phyloP scores from a whole-genome alignment of 2,888 invertebrate genomes.

The Conops quadrifasciatus region DNA sequence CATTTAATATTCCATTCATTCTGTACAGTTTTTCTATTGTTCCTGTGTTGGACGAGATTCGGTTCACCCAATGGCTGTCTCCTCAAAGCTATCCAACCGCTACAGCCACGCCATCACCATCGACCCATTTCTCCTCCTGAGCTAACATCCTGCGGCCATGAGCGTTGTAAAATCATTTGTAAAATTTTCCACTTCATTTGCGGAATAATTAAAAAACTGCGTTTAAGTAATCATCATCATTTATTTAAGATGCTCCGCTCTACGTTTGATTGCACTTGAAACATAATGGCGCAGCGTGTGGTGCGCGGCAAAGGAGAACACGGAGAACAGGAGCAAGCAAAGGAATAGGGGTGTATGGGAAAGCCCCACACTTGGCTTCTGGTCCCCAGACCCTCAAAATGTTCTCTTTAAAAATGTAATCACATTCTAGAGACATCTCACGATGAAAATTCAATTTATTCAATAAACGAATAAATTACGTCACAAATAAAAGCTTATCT shows the following conservation, averaged over 20 bases:
- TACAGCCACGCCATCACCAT: background rate
- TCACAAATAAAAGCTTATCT: background rate
- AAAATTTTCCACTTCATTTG: constrained; percentile 57
- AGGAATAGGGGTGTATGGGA: background rate
- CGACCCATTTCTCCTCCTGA: background rate
- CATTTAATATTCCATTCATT: constrained; percentile 39
- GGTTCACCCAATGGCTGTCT: background rate
- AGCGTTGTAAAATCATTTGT: constrained; percentile 19
- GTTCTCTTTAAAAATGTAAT: background rate
- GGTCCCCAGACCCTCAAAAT: background rate
- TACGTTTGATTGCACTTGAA: constrained; percentile 15
- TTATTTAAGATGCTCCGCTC: constrained; percentile 35
- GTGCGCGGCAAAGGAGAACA: background rate
- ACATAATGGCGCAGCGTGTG: background rate
- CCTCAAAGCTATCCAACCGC: background rate
- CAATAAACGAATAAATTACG: background rate
- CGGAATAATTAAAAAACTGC: constrained; percentile 47
- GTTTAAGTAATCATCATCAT: constrained; percentile 42
- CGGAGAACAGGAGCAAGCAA: background rate
- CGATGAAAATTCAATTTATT: background rate
- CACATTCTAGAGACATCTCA: background rate
- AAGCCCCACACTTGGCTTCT: too few species aligned
- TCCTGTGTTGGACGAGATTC: background rate
- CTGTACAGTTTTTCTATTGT: constrained; percentile 5
- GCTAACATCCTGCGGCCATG: constrained; percentile 10